Evolutionary conservation across 2,113 vertebrate genomes (phyloP), one percentile per base, ranked within the genome.

Genomic region (Meleagris gallopavo): DNA sequence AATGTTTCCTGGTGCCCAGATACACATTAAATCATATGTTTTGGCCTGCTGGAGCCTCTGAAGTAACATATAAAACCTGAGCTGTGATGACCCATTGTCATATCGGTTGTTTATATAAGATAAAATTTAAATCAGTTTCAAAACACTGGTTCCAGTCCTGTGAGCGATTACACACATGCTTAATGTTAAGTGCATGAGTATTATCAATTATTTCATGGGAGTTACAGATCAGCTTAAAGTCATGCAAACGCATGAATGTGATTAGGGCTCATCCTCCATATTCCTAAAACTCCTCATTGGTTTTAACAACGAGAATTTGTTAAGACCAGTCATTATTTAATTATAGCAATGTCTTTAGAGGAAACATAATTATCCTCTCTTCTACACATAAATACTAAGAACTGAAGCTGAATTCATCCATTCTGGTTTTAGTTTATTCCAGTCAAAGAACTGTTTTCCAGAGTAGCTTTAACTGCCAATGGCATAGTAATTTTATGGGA

Each of bases 171-270:
- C 82, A 96, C 72, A 80, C 69, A 38, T 72, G 85, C 89, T 95
- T 94, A 78, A 20, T 67, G 95, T 77, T 93, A 91, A 86, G 65
- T 81, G 76, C 57, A 13, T 67, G 61, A 65, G 15, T 86, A 86
- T 94, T 93, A 32, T 52, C 75, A 86, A 65, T 91, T 80, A 95
- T 91, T 89, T 95, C 38, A 75, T 91, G 60, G 57, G 69, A 72
- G 81, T 88, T 95, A 78, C 83, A 86, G 86, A 93, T 93, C 80
- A 11, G 2, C 88, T 88, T 74, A n/a, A 91, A 95, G 69, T 91
- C 88, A 69, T 88, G 83, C 76, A 90, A 48, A 60, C 94, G 46
- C 55, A 36, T 65, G 80, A 81, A 65, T n/a, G 48, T 0, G 0
- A 78, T 93, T 96, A 80, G 10, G 0, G n/a, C 61, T 86, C 69